Base-by-base conservation (phyloP, 2,113 vertebrate genomes). In the Podiceps cristatus region DNA sequence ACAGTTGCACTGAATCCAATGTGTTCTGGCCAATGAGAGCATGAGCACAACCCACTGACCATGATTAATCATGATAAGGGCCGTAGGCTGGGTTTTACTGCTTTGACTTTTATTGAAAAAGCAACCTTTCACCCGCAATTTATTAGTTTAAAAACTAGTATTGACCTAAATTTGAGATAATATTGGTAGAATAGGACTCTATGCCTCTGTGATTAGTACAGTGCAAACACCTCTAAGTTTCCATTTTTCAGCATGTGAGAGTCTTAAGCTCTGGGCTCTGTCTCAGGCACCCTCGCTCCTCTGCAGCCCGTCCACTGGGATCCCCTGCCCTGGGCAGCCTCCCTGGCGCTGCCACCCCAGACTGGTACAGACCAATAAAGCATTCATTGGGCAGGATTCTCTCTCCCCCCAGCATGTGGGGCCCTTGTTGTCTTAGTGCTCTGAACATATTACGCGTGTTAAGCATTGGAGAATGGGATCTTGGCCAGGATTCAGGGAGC, bases 71-170 rank as follows among this genome's bases (percentile, higher is more conserved):
- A 69, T 47, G 33, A 7, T 35, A 77, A 84, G 69, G 27, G 63
- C 68, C 40, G 66, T 44, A 77, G 77, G 53, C 0, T 92, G 50
- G 50, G 18, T 13, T 87, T 90, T 92, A 92, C 74, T 92, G 73
- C 91, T 87, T 74, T 93, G 73, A 25, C 73, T 84, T 86, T 92
- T 92, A 95, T 81, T 87, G 88, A 29, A 90, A 87, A 85, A 92
- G 45, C 63, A 77, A 74, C 60, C 63, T 77, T 79, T 87, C 64
- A 37, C 68, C 40, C 35, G 69, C 23, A 77, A 74, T 87, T 92
- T 95, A 87, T 90, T 90, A 40, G 50, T 85, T 96, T 81, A 71
- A 93, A 87, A 79, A 60, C 77, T 45, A 55, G 5, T 92, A 77
- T 77, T 93, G 94, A 92, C 91, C 95, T 95, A 58, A 71, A 81